Evolutionary conservation across 2,113 vertebrate genomes (phyloP).

Genomic region (Brachypodius melanocephalos): DNA sequence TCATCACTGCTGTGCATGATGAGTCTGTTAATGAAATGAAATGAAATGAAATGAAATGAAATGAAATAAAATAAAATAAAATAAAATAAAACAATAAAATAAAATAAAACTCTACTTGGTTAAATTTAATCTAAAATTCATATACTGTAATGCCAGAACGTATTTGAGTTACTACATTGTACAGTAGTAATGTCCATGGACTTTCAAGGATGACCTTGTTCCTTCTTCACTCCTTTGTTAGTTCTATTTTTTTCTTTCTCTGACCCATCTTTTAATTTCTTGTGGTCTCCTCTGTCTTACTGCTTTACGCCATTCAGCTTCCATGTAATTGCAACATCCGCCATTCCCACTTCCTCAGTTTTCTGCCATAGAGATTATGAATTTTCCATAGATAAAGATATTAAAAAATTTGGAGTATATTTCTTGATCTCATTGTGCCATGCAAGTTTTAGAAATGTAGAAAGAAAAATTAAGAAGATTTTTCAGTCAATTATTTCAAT

Average conservation of each 20-base stretch:
- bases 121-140: not conserved
- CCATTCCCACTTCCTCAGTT: not conserved
- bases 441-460: not conserved
- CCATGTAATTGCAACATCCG: not conserved
- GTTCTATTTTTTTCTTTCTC: not conserved
- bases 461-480: not conserved
- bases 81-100: not conserved
- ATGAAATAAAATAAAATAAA: no score
- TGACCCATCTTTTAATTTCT: not conserved
- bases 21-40: not conserved
- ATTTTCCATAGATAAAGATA: not conserved
- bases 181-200: not conserved
- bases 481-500: not conserved
- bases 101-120: accelerated
- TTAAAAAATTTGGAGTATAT: not conserved
- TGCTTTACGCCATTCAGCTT: not conserved
- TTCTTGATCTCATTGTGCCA: not conserved
- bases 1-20: not conserved
- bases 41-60: no score
- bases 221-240: not conserved
- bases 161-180: not conserved
- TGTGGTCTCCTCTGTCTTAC: not conserved
- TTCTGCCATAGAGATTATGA: not conserved
- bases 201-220: not conserved
- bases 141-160: not conserved